Evolutionary conservation across 2,113 vertebrate species (phyloP), one percentile per base, ranked within the genome.

Genomic region (Sigmodon hispidus): DNA sequence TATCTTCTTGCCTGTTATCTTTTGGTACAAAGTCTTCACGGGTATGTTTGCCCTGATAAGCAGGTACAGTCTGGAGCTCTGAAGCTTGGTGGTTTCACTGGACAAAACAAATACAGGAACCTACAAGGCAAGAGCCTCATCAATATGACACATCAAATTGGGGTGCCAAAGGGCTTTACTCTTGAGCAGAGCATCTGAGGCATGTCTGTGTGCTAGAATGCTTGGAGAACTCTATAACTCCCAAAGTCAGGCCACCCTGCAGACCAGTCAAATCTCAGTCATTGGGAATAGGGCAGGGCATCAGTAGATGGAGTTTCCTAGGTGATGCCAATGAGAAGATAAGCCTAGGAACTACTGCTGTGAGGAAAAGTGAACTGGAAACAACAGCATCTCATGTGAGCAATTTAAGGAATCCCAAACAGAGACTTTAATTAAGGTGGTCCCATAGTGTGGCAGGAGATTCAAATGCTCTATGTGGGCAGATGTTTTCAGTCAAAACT

Each of bases 401-500:
- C 63, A 26, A 76, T 29, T 65, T 31, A 9, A n/a, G n/a, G 34
- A 50, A 7, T 80, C 36, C 73, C 76, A 81, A 61, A 13, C 3
- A 52, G n/a, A 45, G 80, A 86, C 36, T 76, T 65, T 40, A 50
- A 1, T 75, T 57, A 48, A 63, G 24, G 63, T 31, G 17, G 79
- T 84, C 92, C 67, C 55, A 61, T 73, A 29, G 15, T 77, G 57
- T 87, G 26, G 61, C 29, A 91, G 79, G 24, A 81, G 95, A 87
- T 24, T 70, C 88, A 75, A 57, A 85, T 65, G 59, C 31, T 86
- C 63, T 87, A 2, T 50, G 55, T 43, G 79, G 17, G 40, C 73
- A 91, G 57, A 73, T 76, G 5, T 57, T 70, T 91, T 70, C 63
- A 76, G 36, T 12, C 2, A 40, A 43, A 48, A 55, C 55, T 93